phyloP scores from a whole-genome alignment of 2,113 vertebrate species.

The Nycticorax nycticorax region DNA sequence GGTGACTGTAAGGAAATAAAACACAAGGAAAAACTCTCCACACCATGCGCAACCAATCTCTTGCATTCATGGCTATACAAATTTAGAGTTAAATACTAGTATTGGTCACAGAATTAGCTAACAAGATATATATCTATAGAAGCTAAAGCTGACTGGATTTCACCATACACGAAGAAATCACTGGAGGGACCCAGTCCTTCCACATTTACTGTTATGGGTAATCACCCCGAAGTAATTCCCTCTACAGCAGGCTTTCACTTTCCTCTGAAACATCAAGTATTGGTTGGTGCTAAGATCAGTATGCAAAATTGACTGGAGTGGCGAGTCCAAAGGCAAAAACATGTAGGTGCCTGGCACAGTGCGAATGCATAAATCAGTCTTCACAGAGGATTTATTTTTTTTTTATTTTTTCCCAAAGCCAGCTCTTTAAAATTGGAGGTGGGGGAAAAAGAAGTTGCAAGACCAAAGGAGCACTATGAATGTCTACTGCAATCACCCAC shows the following conservation, averaged over 20 bases:
- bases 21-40: not conserved
- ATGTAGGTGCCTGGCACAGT: rapidly evolving
- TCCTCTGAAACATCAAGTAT: not conserved
- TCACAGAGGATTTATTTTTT: not conserved
- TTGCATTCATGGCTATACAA: not conserved
- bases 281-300: not conserved
- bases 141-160: not conserved
- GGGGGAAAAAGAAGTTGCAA: not conserved
- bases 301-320: not conserved
- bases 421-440: not conserved
- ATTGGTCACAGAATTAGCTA: not conserved
- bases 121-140: not conserved
- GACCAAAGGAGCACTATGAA: not conserved
- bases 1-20: not conserved
- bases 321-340: not conserved
- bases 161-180: rapidly evolving
- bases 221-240: not conserved
- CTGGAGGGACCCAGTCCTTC: not conserved
- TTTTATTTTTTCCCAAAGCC: not conserved
- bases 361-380: not conserved
- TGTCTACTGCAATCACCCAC: not conserved
- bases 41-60: not conserved
- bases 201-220: not conserved
- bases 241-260: not conserved
- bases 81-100: not conserved